Base-by-base conservation (phyloP, 2,888 invertebrate genomes). In the Micoletzkya japonica region DNA sequence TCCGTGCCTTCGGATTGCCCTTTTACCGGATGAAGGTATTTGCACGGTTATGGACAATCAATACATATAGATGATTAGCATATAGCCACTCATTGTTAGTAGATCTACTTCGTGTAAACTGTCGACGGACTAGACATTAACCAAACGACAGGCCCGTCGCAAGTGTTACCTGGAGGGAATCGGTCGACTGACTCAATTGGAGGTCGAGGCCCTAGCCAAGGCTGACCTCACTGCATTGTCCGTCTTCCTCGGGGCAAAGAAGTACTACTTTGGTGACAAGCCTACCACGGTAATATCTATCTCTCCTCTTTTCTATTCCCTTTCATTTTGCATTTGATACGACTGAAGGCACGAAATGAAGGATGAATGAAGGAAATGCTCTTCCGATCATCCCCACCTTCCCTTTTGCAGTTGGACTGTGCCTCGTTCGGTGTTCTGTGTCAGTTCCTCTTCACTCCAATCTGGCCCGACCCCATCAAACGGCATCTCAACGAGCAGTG, bases 371-470 rank as follows among this genome's bases (percentile, higher is more conserved):
- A 14, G 20, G 20, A 14, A 44, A n/a, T n/a, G n/a, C n/a, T n/a
- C n/a, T n/a, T n/a, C n/a, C n/a, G n/a, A 14, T 0, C 0, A 28
- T 24, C 1, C 17, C 4, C 2, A 30, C 28, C 3, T 59, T n/a
- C 44, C 39, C 17, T 32, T 56, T 69, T 71, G 28, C 68, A 76
- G 76, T 50, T 76, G 17, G 76, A 76, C 61, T 74, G 73, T 61
- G 72, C 73, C 30, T 74, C 74, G n/a, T 76, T 74, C 68, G 74
- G 74, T 1, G 73, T 76, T 17, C 59, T 76, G n/a, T 68, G 56
- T 0, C 72, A 74, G 73, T 76, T 76, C 70, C 71, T 74, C 57
- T 73, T 72, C 63, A 76, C 76, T 32, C 76, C 76, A 20, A 36
- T 74, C 57, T 57, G 32, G 44, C 57, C 68, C 0, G 3, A 24